A percentile compares a stretch with the other conserved stretches of the same genome.
These are phyloP conservation scores for Aricia agestis DNA, from an alignment of 1,140 invertebrate genomes.

Conservation along the genomic window DNA sequence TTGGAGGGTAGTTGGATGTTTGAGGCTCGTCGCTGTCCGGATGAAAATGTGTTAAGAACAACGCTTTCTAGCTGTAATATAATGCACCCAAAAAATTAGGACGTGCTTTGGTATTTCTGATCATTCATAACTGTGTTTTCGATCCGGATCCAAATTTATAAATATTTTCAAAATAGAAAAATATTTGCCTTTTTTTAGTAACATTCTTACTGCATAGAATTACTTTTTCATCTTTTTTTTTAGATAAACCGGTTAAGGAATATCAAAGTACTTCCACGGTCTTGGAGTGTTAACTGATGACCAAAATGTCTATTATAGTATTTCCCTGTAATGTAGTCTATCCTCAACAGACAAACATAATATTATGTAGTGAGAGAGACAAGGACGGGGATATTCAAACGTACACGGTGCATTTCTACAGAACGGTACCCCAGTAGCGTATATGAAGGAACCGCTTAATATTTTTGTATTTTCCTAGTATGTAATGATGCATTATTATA, in stretches of 20 bases:
- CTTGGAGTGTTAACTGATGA: constrained; percentile 60
- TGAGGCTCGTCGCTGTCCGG: constrained; percentile 43
- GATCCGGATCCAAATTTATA: neutral
- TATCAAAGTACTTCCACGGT: constrained; percentile 39
- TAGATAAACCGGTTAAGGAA: constrained; percentile 27
- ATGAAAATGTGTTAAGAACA: constrained; percentile 50
- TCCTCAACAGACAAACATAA: neutral
- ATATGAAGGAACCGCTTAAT: constrained; percentile 67
- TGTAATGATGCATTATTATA: constrained; percentile 64
- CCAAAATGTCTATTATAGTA: constrained; percentile 37
- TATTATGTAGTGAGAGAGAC: neutral
- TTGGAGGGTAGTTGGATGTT: constrained; percentile 47
- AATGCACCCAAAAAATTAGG: constrained; percentile 25
- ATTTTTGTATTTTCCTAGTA: constrained; percentile 75
- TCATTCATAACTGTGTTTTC: neutral
- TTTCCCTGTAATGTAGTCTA: neutral
- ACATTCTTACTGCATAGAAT: no score
- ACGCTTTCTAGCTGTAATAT: constrained; percentile 43
- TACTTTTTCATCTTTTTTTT: neutral
- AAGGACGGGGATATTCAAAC: constrained; percentile 4
- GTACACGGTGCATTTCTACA: constrained; percentile 19
- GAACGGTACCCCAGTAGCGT: constrained; percentile 51
- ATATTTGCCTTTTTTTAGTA: neutral
- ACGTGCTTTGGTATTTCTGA: constrained; percentile 26
- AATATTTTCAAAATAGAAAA: neutral